Evolutionary conservation across 2,113 vertebrate genomes (phyloP).

Genomic region (Sebastes schlegelii): DNA sequence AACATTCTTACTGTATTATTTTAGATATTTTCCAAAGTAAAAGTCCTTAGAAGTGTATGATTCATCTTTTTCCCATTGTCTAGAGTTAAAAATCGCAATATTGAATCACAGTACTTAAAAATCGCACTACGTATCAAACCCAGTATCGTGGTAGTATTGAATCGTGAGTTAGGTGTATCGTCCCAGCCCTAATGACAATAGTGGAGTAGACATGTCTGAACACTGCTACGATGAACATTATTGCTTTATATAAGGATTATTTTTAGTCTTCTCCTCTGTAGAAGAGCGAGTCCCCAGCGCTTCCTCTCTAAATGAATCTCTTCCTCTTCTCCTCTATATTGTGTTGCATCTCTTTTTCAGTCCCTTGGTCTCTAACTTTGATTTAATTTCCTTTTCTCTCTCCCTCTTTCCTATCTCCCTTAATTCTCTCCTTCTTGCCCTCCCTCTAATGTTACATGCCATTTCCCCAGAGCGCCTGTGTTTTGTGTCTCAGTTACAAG

Average conservation of each 20-base stretch:
- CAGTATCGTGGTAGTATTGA: no score
- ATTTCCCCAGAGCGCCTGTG: conserved; percentile 33
- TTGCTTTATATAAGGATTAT: not conserved
- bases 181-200: no score
- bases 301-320: not conserved
- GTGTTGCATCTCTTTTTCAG: not conserved
- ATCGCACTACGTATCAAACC: no score
- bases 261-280: not conserved
- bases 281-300: not conserved
- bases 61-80: no score
- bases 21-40: no score
- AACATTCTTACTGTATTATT: no score
- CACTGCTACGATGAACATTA: not conserved
- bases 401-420: not conserved
- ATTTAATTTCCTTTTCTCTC: not conserved
- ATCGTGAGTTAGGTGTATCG: no score
- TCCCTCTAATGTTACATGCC: conserved; percentile 1
- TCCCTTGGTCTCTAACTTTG: not conserved
- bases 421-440: not conserved
- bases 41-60: no score
- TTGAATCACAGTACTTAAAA: no score
- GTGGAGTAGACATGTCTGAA: not conserved
- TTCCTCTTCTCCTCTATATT: not conserved
- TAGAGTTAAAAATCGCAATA: no score
- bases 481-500: conserved; percentile 39